These are phyloP conservation scores for Trichonephila inaurata DNA, from an alignment of 1,140 invertebrate species.

Conservation along the genomic window DNA sequence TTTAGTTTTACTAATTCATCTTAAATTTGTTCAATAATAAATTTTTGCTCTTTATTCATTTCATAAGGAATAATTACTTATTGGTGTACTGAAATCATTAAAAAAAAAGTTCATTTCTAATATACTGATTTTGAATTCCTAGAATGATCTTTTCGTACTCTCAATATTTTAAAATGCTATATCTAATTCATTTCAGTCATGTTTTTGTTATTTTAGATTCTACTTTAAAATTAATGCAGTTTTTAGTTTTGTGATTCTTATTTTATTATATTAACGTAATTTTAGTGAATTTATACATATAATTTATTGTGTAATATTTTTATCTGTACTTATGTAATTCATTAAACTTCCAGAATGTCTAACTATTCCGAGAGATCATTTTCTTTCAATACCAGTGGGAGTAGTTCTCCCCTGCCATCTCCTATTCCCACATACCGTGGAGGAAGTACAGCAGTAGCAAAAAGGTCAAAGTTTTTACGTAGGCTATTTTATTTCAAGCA, in stretches of 20 bases:
- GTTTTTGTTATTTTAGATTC: too few relatives aligned
- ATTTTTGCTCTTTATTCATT: too few relatives aligned
- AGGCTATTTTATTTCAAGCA: conserved; percentile 96
- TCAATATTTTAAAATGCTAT: too few relatives aligned
- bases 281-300: not conserved
- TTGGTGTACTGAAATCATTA: too few relatives aligned
- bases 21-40: too few relatives aligned
- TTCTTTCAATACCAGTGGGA: conserved; percentile 41
- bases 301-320: not conserved
- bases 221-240: not conserved
- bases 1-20: too few relatives aligned
- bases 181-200: too few relatives aligned
- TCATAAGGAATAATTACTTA: too few relatives aligned
- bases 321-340: not conserved
- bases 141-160: too few relatives aligned
- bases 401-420: conserved; percentile 73
- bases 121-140: too few relatives aligned
- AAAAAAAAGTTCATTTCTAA: too few relatives aligned
- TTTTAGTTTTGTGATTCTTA: not conserved
- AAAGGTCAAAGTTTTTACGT: conserved; percentile 95
- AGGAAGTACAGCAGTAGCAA: conserved; percentile 91
- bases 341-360: conserved; percentile 34
- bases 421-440: conserved; percentile 69
- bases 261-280: not conserved
- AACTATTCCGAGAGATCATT: conserved; percentile 61